These are phyloP conservation scores for Hipparchia semele DNA, from an alignment of 2,888 invertebrate genomes.

Conservation along the genomic window DNA sequence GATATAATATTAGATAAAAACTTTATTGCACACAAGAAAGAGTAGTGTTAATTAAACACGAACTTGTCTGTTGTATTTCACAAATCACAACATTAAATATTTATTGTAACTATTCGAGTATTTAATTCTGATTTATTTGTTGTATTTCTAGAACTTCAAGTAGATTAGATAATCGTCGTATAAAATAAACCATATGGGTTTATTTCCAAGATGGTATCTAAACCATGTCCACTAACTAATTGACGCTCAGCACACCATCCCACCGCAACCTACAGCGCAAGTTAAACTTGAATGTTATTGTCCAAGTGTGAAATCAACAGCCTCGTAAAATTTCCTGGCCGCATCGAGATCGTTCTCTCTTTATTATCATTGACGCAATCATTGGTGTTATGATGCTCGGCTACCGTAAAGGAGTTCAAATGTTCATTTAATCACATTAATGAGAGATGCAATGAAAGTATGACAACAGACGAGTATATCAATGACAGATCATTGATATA, in stretches of 20 bases:
- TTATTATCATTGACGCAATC: too few species aligned
- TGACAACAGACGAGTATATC: too few species aligned
- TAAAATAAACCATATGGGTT: neutral
- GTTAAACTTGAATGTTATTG: neutral
- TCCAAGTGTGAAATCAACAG: neutral
- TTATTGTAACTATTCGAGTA: neutral
- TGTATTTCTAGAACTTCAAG: neutral
- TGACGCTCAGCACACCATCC: slow-evolving; percentile 19
- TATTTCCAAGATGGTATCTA: slow-evolving; percentile 17
- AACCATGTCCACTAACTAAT: slow-evolving; percentile 25
- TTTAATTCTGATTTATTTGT: neutral
- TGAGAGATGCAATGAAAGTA: too few species aligned
- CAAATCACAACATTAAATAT: neutral
- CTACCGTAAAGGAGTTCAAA: too few species aligned
- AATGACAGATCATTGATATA: too few species aligned
- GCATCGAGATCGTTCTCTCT: neutral
- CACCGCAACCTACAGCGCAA: neutral
- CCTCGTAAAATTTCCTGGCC: neutral
- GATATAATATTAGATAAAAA: too few species aligned
- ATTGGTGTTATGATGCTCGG: too few species aligned
- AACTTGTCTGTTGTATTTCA: too few species aligned
- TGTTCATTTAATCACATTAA: too few species aligned
- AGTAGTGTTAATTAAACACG: too few species aligned
- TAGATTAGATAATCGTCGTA: neutral
- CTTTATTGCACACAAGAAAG: too few species aligned